Evolutionary conservation across 2,888 invertebrate species (phyloP), one percentile per base, ranked within the genome.

Genomic region (Cephus pygmeus): DNA sequence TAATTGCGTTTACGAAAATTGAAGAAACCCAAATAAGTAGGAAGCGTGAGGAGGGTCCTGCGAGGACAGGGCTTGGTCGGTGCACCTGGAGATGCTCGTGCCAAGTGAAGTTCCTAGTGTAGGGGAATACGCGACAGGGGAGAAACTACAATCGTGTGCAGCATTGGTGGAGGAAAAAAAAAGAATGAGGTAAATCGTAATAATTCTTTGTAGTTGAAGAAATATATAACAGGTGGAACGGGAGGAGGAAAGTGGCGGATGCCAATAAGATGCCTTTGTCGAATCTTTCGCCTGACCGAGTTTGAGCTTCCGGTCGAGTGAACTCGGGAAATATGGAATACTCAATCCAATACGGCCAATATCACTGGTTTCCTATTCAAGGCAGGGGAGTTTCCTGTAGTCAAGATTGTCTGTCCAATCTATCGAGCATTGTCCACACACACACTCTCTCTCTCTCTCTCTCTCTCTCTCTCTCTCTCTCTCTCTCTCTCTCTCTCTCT

Each of bases 211-310:
- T 69, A 69, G 69, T 30, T 11, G 33, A 31, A 69, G 15, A 30
- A 33, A 30, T 69, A 69, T 69, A 40, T 15, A 6, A 40, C 40
- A 69, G n/a, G 30, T 30, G 30, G 69, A 69, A 69, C 11, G 69
- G 15, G 1, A 69, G 31, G 69, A n/a, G 76, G 69, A 86, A 85
- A 85, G 86, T 87, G 87, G 86, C 85, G 84, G 83, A 82, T 82
- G 86, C 87, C 89, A 90, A 90, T 90, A 90, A 90, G 86, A 81
- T 81, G 86, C 88, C 88, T 90, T 90, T 90, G 90, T 90, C 88
- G 87, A 82, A 87, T 88, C 85, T 89, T 89, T 86, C 87, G 86
- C 85, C 84, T 82, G 87, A 85, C 78, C 84, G 87, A 84, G 82
- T 85, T 83, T 83, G 82, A 85, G 87, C 89, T 89, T 89, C 89